Percentiles rank a stretch among this genome's conserved stretches.
phyloP scores from a whole-genome alignment of 2,113 vertebrate species.

The Psilopsiagon aymara region DNA sequence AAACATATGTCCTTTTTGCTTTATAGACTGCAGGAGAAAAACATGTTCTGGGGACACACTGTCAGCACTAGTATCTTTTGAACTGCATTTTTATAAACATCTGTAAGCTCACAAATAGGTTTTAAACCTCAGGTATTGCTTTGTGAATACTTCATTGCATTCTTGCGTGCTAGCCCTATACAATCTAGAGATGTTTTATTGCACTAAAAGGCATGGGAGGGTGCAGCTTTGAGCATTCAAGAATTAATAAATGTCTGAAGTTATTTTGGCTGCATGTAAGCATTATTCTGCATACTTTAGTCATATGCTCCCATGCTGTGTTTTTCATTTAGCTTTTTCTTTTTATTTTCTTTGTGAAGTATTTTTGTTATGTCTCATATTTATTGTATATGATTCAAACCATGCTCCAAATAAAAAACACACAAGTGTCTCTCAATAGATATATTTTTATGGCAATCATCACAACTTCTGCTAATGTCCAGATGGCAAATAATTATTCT shows the following conservation, averaged over 20 bases:
- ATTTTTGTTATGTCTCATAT: not conserved
- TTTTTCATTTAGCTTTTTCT: not conserved
- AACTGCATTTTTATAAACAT: not conserved
- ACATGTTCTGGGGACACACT: not conserved
- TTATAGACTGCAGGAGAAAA: not conserved
- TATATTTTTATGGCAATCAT: not conserved
- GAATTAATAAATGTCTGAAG: not conserved
- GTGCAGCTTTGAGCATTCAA: not conserved
- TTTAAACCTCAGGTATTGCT: not conserved
- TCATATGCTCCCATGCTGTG: not conserved
- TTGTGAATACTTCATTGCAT: not conserved
- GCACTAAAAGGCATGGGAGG: not conserved
- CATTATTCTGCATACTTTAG: not conserved
- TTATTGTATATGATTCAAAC: not conserved
- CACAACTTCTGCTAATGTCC: not conserved
- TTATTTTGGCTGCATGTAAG: not conserved
- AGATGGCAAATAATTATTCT: not conserved
- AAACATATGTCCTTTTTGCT: not conserved
- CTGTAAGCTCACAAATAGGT: not conserved
- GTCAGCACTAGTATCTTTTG: not conserved
- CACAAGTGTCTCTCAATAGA: not conserved
- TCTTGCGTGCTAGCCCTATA: not conserved
- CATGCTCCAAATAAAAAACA: not conserved
- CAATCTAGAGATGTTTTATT: not conserved
- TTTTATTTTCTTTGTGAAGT: not conserved